Evolutionary conservation across 2,113 vertebrate genomes (phyloP).

Genomic region (Montifringilla adamsi): DNA sequence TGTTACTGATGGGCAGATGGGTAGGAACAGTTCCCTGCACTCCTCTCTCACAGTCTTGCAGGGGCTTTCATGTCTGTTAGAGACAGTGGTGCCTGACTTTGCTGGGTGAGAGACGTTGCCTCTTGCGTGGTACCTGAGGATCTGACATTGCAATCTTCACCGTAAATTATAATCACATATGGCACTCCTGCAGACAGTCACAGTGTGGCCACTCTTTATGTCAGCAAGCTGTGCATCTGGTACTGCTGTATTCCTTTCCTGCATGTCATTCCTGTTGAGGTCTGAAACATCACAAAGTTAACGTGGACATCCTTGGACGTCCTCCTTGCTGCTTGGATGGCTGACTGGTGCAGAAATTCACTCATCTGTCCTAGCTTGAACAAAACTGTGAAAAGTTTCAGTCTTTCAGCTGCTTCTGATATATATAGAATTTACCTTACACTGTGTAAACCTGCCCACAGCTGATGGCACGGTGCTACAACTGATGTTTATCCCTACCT

Average conservation of each 20-base stretch:
- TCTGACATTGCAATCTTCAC: not conserved
- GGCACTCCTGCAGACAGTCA: not conserved
- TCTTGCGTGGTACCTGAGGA: not conserved
- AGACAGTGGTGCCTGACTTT: not conserved
- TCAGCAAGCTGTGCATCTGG: not conserved
- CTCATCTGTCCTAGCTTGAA: not conserved
- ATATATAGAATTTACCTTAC: not conserved
- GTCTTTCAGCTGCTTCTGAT: not conserved
- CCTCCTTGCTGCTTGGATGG: not conserved
- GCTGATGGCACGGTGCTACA: not conserved
- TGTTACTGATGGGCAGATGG: not conserved
- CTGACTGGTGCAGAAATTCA: not conserved
- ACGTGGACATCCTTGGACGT: rapidly evolving
- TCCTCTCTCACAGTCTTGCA: not conserved
- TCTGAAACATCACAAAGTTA: not conserved
- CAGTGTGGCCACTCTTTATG: not conserved
- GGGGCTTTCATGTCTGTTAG: not conserved
- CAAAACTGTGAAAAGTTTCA: rapidly evolving
- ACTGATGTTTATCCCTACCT: not conserved
- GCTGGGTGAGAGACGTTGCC: not conserved
- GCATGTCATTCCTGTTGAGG: not conserved
- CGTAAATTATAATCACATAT: not conserved
- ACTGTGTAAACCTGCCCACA: not conserved
- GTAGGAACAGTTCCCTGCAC: not conserved
- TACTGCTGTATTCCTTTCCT: not conserved